A percentile compares a stretch with the other conserved stretches of the same genome.
These are phyloP conservation scores for Hypolimnas misippus DNA, from an alignment of 2,888 invertebrate species.

Conservation along the genomic window DNA sequence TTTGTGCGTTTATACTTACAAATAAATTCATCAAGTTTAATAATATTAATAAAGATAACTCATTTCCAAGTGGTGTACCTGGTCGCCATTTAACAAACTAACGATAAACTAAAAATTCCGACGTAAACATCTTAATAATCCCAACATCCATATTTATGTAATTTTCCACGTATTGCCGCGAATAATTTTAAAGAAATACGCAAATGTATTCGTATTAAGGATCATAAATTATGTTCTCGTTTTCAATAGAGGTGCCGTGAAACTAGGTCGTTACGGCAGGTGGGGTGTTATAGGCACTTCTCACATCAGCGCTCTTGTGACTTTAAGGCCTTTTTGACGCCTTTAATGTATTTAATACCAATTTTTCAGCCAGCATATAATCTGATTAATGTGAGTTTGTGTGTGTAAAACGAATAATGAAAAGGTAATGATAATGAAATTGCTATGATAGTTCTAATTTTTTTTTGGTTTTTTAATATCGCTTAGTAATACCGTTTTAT, in stretches of 20 bases:
- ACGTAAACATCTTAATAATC: slow-evolving; percentile 11
- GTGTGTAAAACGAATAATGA: no score
- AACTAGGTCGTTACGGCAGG: slow-evolving; percentile 48
- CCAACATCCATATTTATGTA: slow-evolving; percentile 20
- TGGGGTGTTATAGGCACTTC: slow-evolving; percentile 33
- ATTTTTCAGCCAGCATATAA: background rate
- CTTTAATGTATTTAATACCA: background rate
- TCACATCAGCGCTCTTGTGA: slow-evolving; percentile 30
- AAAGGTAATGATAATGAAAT: no score
- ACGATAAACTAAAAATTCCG: background rate
- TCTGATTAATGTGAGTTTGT: background rate
- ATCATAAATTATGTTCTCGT: slow-evolving; percentile 47
- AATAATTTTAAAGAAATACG: slow-evolving; percentile 38
- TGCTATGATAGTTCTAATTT: no score
- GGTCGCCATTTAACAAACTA: background rate
- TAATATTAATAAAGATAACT: no score
- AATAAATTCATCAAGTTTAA: no score
- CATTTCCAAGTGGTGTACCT: no score
- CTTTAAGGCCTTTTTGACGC: background rate
- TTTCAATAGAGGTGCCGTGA: slow-evolving; percentile 46
- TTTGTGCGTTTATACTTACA: no score
- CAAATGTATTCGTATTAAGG: slow-evolving; percentile 45
- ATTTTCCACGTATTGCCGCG: slow-evolving; percentile 11
- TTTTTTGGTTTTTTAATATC: no score
- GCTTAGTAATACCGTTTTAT: no score